phyloP scores from a whole-genome alignment of 2,113 vertebrate genomes.

The Porphyrio hochstetteri region DNA sequence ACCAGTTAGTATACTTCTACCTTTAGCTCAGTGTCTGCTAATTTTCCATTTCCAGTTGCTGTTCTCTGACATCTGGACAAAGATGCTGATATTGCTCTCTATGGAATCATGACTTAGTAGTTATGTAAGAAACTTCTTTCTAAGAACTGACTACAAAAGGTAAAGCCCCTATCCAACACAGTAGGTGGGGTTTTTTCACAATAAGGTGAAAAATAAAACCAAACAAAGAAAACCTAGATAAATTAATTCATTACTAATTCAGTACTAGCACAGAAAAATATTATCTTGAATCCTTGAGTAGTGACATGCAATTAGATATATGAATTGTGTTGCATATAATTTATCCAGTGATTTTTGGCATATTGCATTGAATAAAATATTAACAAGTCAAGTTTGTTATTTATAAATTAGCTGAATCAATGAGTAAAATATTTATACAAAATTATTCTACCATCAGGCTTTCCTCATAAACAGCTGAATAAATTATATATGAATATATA shows the following conservation, averaged over 20 bases:
- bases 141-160: neutral
- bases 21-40: neutral
- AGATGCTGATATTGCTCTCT: neutral
- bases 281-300: neutral
- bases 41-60: neutral
- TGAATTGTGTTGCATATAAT: neutral
- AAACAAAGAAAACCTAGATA: neutral
- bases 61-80: neutral
- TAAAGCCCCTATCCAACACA: neutral
- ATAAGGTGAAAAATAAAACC: neutral
- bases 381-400: slow-evolving; percentile 6
- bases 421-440: slow-evolving; percentile 45
- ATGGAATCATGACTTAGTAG: neutral
- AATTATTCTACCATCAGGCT: neutral
- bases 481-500: slow-evolving; percentile 12
- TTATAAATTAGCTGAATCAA: slow-evolving; percentile 31
- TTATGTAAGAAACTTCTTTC: neutral
- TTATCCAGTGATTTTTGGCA: neutral
- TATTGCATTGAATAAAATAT: slow-evolving; percentile 35
- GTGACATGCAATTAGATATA: neutral
- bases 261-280: neutral
- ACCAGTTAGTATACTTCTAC: rapidly evolving
- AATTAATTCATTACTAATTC: neutral
- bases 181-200: neutral
- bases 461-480: slow-evolving; percentile 7